phyloP scores from a whole-genome alignment of 1,140 invertebrate genomes.

The Sarcophaga bullata region DNA sequence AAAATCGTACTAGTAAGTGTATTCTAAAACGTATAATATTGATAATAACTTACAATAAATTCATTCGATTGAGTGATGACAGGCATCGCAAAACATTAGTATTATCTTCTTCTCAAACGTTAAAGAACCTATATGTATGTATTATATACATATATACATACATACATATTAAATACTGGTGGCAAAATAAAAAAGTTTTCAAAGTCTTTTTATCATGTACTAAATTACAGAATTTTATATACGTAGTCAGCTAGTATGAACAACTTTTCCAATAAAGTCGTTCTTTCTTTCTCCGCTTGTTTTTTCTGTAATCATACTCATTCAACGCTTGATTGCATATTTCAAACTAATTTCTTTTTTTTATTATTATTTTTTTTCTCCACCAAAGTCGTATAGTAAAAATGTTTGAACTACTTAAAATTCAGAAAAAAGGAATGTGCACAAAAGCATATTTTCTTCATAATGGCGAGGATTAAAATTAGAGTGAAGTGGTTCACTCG shows the following conservation, averaged over 20 bases:
- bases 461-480: not conserved
- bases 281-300: not conserved
- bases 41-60: too few relatives aligned
- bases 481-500: not conserved
- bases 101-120: too few relatives aligned
- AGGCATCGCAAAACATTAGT: too few relatives aligned
- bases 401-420: slow-evolving; percentile 35
- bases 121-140: too few relatives aligned
- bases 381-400: not conserved
- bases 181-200: not conserved
- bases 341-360: slow-evolving; percentile 40
- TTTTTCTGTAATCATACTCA: not conserved
- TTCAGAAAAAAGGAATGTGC: not conserved
- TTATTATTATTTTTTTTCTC: not conserved
- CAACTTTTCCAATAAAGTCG: slow-evolving; percentile 15
- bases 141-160: too few relatives aligned
- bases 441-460: not conserved
- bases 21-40: not conserved
- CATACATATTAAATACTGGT: too few relatives aligned
- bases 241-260: not conserved
- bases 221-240: not conserved
- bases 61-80: too few relatives aligned
- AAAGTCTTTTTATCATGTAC: slow-evolving; percentile 10
- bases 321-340: slow-evolving; percentile 37
- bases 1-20: slow-evolving; percentile 81